phyloP scores from a whole-genome alignment of 2,113 vertebrate genomes.

The Alces alces region DNA sequence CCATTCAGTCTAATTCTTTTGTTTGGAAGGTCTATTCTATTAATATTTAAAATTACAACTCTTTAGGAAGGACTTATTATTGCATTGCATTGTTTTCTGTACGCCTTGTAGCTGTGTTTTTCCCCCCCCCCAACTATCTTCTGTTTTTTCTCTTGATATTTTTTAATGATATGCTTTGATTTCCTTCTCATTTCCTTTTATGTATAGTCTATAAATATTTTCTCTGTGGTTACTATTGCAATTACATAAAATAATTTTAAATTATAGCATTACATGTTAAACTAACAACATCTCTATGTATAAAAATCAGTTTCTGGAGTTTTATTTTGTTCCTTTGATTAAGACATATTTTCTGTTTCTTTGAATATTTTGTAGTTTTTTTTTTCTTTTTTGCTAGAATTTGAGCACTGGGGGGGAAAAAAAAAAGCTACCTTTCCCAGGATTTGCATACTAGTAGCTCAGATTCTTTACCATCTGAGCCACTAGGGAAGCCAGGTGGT shows the following conservation, averaged over 20 bases:
- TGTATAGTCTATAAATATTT: neutral
- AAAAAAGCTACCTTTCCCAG: neutral
- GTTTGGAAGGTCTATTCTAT: neutral
- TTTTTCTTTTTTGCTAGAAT: neutral
- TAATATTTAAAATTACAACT: neutral
- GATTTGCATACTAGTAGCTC: neutral
- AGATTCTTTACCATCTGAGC: neutral
- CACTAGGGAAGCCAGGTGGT: neutral
- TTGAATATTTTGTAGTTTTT: neutral
- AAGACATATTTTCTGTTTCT: neutral
- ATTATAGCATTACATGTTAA: neutral
- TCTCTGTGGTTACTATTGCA: neutral
- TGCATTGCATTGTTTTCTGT: neutral
- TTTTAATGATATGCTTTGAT: neutral
- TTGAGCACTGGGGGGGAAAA: neutral
- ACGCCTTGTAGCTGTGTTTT: neutral
- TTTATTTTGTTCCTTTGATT: neutral
- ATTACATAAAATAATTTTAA: neutral
- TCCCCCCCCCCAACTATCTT: neutral
- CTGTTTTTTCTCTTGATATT: neutral
- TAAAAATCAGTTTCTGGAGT: neutral
- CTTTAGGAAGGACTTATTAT: neutral
- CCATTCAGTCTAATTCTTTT: neutral
- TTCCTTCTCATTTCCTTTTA: neutral
- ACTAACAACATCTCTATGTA: neutral